A percentile compares a stretch with the other conserved stretches of the same genome.
phyloP scores from a whole-genome alignment of 2,113 vertebrate genomes.

The Amblyopsis rosae region DNA sequence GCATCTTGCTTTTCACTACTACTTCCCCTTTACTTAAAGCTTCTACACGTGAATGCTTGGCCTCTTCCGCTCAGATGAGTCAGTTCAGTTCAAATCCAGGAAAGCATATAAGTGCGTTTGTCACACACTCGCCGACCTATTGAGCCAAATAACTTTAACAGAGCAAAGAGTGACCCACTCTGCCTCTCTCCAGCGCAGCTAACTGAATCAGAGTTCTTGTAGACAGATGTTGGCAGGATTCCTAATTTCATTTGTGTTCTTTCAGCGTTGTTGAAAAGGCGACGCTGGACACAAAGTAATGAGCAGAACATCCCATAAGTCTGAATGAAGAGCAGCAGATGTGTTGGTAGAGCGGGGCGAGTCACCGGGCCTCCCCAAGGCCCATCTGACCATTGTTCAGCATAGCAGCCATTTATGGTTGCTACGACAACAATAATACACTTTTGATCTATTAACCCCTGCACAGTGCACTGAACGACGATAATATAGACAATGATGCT shows the following conservation, averaged over 20 bases:
- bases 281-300: constrained; percentile 74
- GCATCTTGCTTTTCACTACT: constrained; percentile 39
- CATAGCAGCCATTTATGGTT: constrained; percentile 90
- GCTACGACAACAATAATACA: constrained; percentile 87
- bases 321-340: constrained; percentile 90
- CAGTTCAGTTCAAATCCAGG: constrained; percentile 24
- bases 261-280: constrained; percentile 67
- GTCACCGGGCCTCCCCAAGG: constrained; percentile 80
- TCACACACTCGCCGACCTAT: constrained; percentile 32
- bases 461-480: constrained; percentile 73
- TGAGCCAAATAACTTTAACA: constrained; percentile 13
- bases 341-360: constrained; percentile 81
- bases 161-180: not conserved
- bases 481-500: constrained; percentile 72
- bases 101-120: constrained; percentile 38
- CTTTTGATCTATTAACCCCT: constrained; percentile 85
- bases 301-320: constrained; percentile 84
- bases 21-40: constrained; percentile 51
- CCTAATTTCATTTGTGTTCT: constrained; percentile 65
- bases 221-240: constrained; percentile 71
- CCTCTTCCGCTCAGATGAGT: constrained; percentile 31
- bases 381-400: constrained; percentile 78
- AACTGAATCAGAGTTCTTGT: constrained; percentile 19
- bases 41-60: constrained; percentile 30
- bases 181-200: not conserved